Base-by-base conservation (phyloP, 1,140 invertebrate genomes). In the Drosophila rufa region DNA sequence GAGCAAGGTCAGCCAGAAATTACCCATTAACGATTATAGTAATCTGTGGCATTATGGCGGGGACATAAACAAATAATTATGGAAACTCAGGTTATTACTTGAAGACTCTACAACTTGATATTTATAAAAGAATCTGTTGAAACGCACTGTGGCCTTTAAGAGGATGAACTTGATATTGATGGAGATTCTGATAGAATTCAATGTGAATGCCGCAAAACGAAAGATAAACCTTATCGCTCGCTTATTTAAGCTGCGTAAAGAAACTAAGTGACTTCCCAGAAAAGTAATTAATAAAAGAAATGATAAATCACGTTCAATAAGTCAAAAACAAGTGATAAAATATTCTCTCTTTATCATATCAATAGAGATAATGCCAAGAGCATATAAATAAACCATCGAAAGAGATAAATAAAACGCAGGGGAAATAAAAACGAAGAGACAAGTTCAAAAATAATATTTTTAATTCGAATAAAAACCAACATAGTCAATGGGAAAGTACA, bases 381-480 rank as follows among this genome's bases (percentile, higher is more conserved):
- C 3, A 27, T 42, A 57, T 27, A 53, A 46, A 11, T 22, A 14
- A 42, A 2, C 19, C 12, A 65, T 8, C 15, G 7, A 22, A 19
- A 11, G 14, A 2, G 12, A 14, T 19, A 30, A 19, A 19, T 27
- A 45, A 40, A 22, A 5, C n/a, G 14, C 14, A 40, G 14, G 4
- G 6, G n/a, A 64, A 46, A 74, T 33, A 17, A 45, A 50, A 61
- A 62, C 33, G 5, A 66, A 53, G 14, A 9, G 0, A 11, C 8
- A 40, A 50, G 38, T 47, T 61, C 19, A 53, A 69, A 82, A 82
- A 69, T 61, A 79, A 78, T 57, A 62, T 53, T 43, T 87, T 83
- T 80, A 89, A 87, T 87, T 87, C 60, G 47, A 68, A 79, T 58
- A 74, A 87, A 73, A 86, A 73, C 69, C 71, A 87, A 83, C 84